These are phyloP conservation scores for Loriculus beryllinus DNA, from an alignment of 2,797 vertebrate genomes.

Conservation along the genomic window DNA sequence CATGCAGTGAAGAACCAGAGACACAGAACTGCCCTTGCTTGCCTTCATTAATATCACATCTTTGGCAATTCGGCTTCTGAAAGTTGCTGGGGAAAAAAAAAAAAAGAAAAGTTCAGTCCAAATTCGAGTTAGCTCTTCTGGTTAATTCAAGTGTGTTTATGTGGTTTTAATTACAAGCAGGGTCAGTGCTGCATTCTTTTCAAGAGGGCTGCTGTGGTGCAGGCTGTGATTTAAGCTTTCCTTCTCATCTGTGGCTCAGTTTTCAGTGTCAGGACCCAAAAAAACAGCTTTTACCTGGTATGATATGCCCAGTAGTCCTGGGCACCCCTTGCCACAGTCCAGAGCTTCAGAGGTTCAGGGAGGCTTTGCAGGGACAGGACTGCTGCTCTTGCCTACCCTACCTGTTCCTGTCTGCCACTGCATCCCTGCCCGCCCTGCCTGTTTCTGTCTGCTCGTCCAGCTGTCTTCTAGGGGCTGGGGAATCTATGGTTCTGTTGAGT, in stretches of 20 bases:
- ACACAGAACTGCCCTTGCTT: background rate
- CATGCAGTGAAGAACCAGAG: background rate
- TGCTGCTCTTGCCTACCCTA: background rate
- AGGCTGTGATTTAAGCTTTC: background rate
- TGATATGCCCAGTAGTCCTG: too few relatives aligned
- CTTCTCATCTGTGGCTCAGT: background rate
- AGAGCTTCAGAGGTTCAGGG: background rate
- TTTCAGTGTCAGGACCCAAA: background rate
- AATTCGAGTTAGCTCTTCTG: background rate
- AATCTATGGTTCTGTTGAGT: background rate
- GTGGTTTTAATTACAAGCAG: background rate
- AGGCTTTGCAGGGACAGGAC: background rate
- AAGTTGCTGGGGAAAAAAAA: background rate
- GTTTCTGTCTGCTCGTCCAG: background rate
- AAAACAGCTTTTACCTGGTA: fast-evolving
- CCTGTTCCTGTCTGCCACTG: background rate
- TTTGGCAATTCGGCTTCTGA: background rate
- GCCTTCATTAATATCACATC: background rate
- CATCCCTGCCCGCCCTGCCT: background rate
- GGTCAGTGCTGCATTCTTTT: too few relatives aligned
- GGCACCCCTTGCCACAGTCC: fast-evolving
- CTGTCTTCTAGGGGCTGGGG: background rate
- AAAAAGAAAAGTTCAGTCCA: background rate
- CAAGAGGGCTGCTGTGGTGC: background rate
- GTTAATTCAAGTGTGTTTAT: background rate